phyloP scores from a whole-genome alignment of 2,888 invertebrate genomes.

The Noctua janthina region DNA sequence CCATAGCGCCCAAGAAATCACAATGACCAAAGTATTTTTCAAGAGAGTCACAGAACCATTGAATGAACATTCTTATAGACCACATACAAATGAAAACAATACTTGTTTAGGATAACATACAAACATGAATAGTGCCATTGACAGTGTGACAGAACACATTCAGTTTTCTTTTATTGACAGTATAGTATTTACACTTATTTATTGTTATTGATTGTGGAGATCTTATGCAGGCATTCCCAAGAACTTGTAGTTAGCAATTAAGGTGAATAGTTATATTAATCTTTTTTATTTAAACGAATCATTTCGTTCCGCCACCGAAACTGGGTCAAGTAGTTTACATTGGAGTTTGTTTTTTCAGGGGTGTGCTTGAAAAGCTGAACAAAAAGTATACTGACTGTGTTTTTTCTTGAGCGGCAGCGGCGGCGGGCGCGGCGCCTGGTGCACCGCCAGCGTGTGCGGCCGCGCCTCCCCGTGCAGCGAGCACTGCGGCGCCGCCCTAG shows the following conservation, averaged over 20 bases:
- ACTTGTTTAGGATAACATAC: conserved; percentile 42
- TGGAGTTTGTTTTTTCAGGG: conserved; percentile 21
- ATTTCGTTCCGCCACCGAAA: conserved; percentile 59
- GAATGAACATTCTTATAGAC: conserved; percentile 38
- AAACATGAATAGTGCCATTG: conserved; percentile 58
- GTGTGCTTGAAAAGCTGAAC: conserved; percentile 2
- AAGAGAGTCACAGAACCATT: conserved; percentile 41
- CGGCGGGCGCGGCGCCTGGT: conserved; percentile 94
- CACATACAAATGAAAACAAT: conserved; percentile 48
- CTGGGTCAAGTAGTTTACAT: conserved; percentile 57
- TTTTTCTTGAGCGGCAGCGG: conserved; percentile 98
- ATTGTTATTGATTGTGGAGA: conserved; percentile 9
- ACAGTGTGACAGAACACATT: conserved; percentile 55
- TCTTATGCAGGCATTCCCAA: conserved; percentile 43
- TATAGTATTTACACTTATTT: conserved; percentile 49
- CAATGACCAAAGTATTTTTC: conserved; percentile 45
- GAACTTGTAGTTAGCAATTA: conserved; percentile 31
- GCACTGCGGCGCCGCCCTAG: conserved; percentile 81
- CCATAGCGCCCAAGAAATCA: conserved; percentile 62
- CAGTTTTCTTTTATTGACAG: conserved; percentile 31
- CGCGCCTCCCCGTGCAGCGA: conserved; percentile 86
- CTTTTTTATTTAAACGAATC: conserved; percentile 28
- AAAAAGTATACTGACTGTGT: conserved; percentile 95
- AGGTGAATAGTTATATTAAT: conserved; percentile 31
- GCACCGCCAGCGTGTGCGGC: conserved; percentile 88